phyloP scores from a whole-genome alignment of 2,888 invertebrate genomes.

The Amphipoea lucens region DNA sequence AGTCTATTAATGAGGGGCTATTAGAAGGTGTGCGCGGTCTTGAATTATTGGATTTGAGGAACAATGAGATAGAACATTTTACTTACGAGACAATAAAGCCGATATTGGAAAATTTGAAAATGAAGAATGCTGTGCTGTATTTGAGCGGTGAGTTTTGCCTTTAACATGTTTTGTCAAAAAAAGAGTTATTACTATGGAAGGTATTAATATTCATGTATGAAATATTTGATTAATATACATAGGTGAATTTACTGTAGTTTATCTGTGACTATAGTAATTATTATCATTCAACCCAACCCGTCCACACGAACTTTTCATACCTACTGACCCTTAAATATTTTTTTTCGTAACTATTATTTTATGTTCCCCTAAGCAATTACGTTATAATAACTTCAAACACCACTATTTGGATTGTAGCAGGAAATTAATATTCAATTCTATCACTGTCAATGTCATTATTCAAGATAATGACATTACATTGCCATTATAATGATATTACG shows the following conservation, averaged over 20 bases:
- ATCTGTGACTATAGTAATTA: background rate
- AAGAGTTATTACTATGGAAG: background rate
- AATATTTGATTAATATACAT: background rate
- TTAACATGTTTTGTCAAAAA: background rate
- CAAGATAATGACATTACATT: slow-evolving; percentile 60
- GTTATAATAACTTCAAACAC: slow-evolving; percentile 28
- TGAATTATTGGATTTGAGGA: slow-evolving; percentile 94
- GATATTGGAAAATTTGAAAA: slow-evolving; percentile 93
- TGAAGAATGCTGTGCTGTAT: slow-evolving; percentile 86
- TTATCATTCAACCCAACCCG: slow-evolving; percentile 11
- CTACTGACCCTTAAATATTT: slow-evolving; percentile 18
- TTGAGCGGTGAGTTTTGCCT: slow-evolving; percentile 82
- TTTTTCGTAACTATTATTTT: slow-evolving; percentile 20
- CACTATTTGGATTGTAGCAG: slow-evolving; percentile 35
- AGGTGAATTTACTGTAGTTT: background rate
- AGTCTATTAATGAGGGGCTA: slow-evolving; percentile 93
- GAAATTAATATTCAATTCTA: slow-evolving; percentile 55
- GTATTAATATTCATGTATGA: background rate
- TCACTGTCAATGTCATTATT: slow-evolving; percentile 51
- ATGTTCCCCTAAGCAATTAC: slow-evolving; percentile 28
- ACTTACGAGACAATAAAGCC: slow-evolving; percentile 94
- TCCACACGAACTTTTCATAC: background rate
- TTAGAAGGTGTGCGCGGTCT: slow-evolving; percentile 94
- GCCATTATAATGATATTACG: slow-evolving; percentile 62
- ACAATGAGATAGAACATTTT: slow-evolving; percentile 94